Evolutionary conservation across 1,140 invertebrate genomes (phyloP).

Genomic region (Ceratitis capitata): DNA sequence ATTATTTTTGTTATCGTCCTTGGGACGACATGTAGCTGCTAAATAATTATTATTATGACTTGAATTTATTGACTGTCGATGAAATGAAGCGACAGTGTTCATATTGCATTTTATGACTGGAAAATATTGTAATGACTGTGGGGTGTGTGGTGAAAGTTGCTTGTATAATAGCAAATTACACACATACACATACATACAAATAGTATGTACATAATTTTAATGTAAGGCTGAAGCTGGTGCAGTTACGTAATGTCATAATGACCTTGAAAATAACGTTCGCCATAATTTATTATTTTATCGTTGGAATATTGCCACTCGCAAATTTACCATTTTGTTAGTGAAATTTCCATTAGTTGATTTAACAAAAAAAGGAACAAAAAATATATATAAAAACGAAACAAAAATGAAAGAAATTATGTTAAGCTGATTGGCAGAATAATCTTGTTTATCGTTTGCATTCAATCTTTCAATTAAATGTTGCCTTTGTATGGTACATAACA

Average conservation of each 20-base stretch:
- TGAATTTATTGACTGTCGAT: slow-evolving; percentile 15
- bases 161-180: neutral
- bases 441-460: neutral
- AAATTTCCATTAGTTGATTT: neutral
- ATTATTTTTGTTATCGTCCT: neutral
- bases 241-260: too few relatives aligned
- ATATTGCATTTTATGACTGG: neutral
- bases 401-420: too few relatives aligned
- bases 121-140: neutral
- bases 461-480: neutral
- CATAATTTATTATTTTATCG: neutral
- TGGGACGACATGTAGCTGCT: neutral
- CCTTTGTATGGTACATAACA: too few relatives aligned
- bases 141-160: neutral
- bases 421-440: neutral
- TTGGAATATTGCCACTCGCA: neutral
- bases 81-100: neutral
- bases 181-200: neutral
- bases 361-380: too few relatives aligned
- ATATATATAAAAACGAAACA: too few relatives aligned
- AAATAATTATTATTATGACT: slow-evolving; percentile 13
- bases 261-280: neutral
- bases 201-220: neutral
- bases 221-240: neutral
- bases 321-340: neutral